Conservation (phyloP, 2,888 invertebrate genomes). For the Isotomurus palustris region DNA sequence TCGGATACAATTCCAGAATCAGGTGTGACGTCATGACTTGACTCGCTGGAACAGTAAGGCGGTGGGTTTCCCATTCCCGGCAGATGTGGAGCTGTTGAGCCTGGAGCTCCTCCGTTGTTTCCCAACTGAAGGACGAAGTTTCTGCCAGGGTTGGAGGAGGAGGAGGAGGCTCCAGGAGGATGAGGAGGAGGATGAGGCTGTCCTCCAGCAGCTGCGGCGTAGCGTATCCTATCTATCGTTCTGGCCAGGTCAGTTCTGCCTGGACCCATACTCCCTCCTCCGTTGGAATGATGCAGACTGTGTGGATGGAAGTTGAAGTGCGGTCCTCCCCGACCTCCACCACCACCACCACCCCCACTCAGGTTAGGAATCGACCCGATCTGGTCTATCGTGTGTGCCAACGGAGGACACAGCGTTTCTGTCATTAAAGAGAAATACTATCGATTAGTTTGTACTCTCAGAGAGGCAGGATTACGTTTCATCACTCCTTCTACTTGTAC, state of each 20-base stretch:
- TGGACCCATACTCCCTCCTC: constrained; percentile 30
- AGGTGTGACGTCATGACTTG: constrained; percentile 47
- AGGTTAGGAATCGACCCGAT: constrained; percentile 47
- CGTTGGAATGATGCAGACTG: constrained; percentile 41
- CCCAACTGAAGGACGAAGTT: constrained; percentile 46
- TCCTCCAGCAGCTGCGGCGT: constrained; percentile 44
- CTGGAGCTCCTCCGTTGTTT: constrained; percentile 22
- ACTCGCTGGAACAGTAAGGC: constrained; percentile 46
- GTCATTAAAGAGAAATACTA: constrained; percentile 31
- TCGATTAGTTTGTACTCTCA: too few relatives aligned
- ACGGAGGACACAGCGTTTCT: constrained; percentile 44
- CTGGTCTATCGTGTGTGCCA: constrained; percentile 46
- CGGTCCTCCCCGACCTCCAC: constrained; percentile 35
- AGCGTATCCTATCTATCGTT: constrained; percentile 46
- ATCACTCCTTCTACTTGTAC: too few relatives aligned
- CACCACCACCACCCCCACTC: constrained; percentile 41
- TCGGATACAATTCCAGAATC: constrained; percentile 46
- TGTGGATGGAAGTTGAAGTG: constrained; percentile 46
- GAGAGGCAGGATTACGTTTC: neutral
- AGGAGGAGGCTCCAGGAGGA: constrained; percentile 29
- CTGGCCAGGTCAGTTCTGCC: constrained; percentile 45
- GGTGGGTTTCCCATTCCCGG: constrained; percentile 45
- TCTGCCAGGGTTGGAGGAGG: constrained; percentile 41
- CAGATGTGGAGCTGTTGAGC: constrained; percentile 41
- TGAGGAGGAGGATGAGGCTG: constrained; percentile 30